Conservation (phyloP, 1,140 invertebrate species). For the Drosophila pseudoobscura region DNA sequence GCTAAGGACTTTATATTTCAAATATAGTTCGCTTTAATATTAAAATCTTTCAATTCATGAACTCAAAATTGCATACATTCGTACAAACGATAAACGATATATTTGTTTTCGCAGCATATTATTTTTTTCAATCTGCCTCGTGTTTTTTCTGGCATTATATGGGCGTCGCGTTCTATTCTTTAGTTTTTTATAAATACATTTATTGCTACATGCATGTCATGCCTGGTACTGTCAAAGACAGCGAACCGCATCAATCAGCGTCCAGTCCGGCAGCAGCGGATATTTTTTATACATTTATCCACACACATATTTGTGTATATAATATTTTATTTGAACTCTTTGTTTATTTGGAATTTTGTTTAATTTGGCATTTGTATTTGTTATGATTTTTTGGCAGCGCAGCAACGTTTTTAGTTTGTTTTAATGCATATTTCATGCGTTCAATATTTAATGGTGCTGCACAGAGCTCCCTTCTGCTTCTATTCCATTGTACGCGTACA, state of each 20-base stretch:
- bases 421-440: slow-evolving; percentile 65
- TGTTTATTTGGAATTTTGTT: slow-evolving; percentile 60
- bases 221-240: slow-evolving; percentile 65
- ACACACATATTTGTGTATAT: slow-evolving; percentile 12
- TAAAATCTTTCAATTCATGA: no score
- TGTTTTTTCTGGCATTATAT: slow-evolving; percentile 22
- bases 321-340: slow-evolving; percentile 23
- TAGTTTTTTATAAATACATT: slow-evolving; percentile 68
- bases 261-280: slow-evolving; percentile 26
- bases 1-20: no score
- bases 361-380: slow-evolving; percentile 68
- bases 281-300: slow-evolving; percentile 41
- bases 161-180: slow-evolving; percentile 37
- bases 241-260: slow-evolving; percentile 67
- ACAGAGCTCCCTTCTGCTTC: slow-evolving; percentile 13
- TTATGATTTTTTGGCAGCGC: slow-evolving; percentile 59
- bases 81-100: neutral
- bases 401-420: slow-evolving; percentile 56
- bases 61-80: no score
- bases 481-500: slow-evolving; percentile 39
- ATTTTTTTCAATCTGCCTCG: slow-evolving; percentile 15
- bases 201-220: slow-evolving; percentile 39
- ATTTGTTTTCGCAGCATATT: slow-evolving; percentile 10
- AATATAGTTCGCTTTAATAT: no score
- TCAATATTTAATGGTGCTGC: slow-evolving; percentile 67